These are phyloP conservation scores for Acanthosepion pharaonis DNA, from an alignment of 2,888 invertebrate species.

Conservation along the genomic window DNA sequence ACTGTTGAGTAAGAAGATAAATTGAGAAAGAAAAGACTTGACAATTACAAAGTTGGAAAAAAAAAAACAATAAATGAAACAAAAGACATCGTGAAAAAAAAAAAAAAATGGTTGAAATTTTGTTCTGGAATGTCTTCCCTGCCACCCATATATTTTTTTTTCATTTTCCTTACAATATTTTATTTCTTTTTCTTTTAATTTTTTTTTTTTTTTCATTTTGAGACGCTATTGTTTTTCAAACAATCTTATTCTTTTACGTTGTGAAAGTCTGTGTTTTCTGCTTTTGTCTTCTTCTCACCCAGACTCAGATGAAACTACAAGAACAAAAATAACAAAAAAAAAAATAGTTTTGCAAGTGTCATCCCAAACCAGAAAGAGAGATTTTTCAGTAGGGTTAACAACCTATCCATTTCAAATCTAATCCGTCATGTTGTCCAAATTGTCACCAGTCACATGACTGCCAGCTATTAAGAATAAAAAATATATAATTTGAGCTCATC, in stretches of 20 bases:
- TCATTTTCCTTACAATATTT: background rate
- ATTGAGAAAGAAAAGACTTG: background rate
- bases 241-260: background rate
- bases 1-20: background rate
- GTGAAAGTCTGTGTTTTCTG: background rate
- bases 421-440: constrained; percentile 4
- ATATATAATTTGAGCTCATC: background rate
- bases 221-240: background rate
- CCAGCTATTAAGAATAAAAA: background rate
- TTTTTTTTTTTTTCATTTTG: background rate
- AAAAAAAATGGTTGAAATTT: background rate
- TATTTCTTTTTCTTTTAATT: background rate
- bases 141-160: background rate
- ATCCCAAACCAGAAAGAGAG: background rate
- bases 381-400: background rate
- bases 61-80: background rate
- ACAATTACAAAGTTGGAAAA: background rate
- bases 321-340: background rate
- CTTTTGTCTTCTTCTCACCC: background rate
- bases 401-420: background rate
- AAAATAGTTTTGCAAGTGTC: background rate
- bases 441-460: constrained; percentile 9
- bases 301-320: background rate
- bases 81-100: background rate
- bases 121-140: background rate